Evolutionary conservation across 2,113 vertebrate species (phyloP).

Genomic region (Pelobates fuscus): DNA sequence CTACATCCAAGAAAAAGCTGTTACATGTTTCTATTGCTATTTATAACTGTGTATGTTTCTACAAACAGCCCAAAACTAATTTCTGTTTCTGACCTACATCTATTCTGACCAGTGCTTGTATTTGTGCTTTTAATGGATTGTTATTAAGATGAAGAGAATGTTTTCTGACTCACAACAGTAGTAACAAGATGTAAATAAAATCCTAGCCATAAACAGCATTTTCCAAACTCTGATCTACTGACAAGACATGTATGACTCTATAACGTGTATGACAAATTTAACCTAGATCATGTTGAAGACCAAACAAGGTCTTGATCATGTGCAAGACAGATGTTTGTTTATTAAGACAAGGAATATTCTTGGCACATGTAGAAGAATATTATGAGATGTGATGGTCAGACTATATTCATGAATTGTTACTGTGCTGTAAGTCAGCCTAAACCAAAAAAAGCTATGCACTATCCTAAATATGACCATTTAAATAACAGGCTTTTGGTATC

Average conservation of each 20-base stretch:
- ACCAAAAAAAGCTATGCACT: too few species aligned
- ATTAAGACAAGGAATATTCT: too few species aligned
- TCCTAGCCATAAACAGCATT: conserved; percentile 59
- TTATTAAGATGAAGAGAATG: neutral
- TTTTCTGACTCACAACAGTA: conserved; percentile 27
- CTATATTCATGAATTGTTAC: too few species aligned
- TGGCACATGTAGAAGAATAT: too few species aligned
- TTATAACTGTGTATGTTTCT: neutral
- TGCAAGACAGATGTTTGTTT: neutral
- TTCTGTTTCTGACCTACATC: too few species aligned
- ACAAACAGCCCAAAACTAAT: neutral
- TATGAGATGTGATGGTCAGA: too few species aligned
- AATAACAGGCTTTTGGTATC: too few species aligned
- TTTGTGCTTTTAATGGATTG: neutral
- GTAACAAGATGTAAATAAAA: conserved; percentile 59
- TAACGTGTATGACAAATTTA: neutral
- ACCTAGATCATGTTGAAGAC: neutral
- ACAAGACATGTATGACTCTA: conserved; percentile 22
- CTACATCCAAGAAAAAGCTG: too few species aligned
- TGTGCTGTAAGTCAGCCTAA: too few species aligned
- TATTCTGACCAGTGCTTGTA: neutral
- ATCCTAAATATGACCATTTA: too few species aligned
- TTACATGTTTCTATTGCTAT: too few species aligned
- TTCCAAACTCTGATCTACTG: conserved; percentile 50
- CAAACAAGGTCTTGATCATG: conserved; percentile 2